phyloP scores from a whole-genome alignment of 2,113 vertebrate genomes.

The Sclerurus mexicanus region DNA sequence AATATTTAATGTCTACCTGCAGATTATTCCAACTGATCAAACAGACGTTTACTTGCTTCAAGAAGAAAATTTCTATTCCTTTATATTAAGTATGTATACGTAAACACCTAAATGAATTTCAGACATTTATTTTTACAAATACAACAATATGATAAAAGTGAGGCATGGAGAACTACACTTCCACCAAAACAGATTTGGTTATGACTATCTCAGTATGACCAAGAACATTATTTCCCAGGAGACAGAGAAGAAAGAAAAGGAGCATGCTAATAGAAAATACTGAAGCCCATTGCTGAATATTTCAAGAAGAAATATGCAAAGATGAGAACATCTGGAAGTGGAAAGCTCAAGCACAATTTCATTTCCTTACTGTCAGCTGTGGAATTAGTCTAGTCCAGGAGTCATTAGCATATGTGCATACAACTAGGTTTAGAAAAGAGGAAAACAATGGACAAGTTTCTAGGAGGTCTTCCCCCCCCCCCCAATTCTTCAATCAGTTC shows the following conservation, averaged over 20 bases:
- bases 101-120: neutral
- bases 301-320: neutral
- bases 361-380: neutral
- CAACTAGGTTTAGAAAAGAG: neutral
- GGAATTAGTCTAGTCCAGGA: neutral
- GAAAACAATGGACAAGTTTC: neutral
- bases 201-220: neutral
- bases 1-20: neutral
- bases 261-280: neutral
- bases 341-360: neutral
- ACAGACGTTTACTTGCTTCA: neutral
- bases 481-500: neutral
- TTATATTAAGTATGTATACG: neutral
- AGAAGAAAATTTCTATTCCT: neutral
- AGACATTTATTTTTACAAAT: neutral
- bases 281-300: neutral
- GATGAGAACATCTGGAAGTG: neutral
- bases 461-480: neutral
- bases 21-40: neutral
- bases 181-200: neutral
- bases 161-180: neutral
- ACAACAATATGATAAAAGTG: neutral
- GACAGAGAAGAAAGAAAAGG: neutral
- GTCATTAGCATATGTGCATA: neutral
- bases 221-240: slow-evolving; percentile 24